Conservation (phyloP, 2,888 invertebrate species). For the Diadegma fenestrale region DNA sequence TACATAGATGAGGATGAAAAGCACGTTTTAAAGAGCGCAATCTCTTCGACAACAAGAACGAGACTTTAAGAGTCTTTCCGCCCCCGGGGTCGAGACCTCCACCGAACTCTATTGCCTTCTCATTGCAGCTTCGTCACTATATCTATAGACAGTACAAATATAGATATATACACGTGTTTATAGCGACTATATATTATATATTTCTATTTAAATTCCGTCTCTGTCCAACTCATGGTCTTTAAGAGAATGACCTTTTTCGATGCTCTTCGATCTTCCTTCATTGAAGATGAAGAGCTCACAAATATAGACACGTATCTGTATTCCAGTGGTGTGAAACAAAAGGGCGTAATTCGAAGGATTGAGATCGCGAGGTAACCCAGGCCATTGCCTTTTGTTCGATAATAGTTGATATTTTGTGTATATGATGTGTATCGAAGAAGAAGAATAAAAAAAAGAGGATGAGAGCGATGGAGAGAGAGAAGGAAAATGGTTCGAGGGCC, state of each 20-base stretch:
- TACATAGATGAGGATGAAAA: constrained; percentile 46
- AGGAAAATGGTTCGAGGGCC: constrained; percentile 66
- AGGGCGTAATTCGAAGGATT: constrained; percentile 27
- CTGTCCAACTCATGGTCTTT: constrained; percentile 34
- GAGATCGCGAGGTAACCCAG: not conserved
- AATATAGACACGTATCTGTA: constrained; percentile 14
- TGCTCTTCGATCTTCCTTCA: constrained; percentile 63
- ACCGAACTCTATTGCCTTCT: constrained; percentile 57
- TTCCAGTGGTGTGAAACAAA: constrained; percentile 5
- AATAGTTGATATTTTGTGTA: constrained; percentile 41
- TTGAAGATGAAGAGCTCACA: constrained; percentile 60
- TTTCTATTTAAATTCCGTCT: constrained; percentile 32
- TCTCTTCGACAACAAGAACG: constrained; percentile 61
- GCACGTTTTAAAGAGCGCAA: constrained; percentile 62
- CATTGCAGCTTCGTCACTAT: constrained; percentile 6
- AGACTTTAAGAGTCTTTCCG: constrained; percentile 65
- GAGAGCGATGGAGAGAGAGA: constrained; percentile 29
- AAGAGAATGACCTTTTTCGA: constrained; percentile 64
- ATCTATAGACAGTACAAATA: constrained; percentile 13
- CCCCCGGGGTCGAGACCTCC: constrained; percentile 64
- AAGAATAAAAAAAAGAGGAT: constrained; percentile 10
- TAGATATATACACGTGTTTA: constrained; percentile 29
- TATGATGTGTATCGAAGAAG: constrained; percentile 10
- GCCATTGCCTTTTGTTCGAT: constrained; percentile 6
- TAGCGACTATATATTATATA: constrained; percentile 22